Base-by-base conservation (phyloP, 2,888 invertebrate species). In the Epinotia ramella region DNA sequence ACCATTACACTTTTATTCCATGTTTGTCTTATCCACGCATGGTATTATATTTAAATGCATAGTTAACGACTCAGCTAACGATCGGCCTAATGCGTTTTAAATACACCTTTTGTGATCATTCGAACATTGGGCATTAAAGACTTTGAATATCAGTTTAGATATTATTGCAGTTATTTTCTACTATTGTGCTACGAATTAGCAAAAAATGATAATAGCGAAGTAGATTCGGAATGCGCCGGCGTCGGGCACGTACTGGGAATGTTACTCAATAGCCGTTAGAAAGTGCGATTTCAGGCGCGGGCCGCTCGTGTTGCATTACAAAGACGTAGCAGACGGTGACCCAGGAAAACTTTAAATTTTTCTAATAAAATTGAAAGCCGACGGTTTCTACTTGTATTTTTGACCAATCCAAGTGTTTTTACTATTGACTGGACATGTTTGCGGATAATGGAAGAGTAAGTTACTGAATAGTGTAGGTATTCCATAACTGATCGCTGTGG, bases 181-280 rank as follows among this genome's bases (percentile, higher is more conserved):
- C 73, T 53, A 67, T 77, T 77, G 68, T 77, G 53, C 56, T 77
- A 53, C 66, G 73, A 78, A 79, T 76, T 76, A 77, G 78, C 77
- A 82, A 82, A 86, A 82, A 84, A 82, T 46, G 49, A 64, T 67
- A 46, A 65, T 70, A 78, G 69, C 78, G 80, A 82, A 79, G 79
- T 83, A 80, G 80, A 86, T 81, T 83, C 78, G 81, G 86, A 87
- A 87, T 88, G 85, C 84, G 81, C 80, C 80, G 80, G 79, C 67
- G 80, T 83, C 80, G 80, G 71, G 84, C 84, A 83, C 84, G 79
- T 81, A 82, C 83, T 83, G 81, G 85, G 83, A 85, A 86, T 82
- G 87, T 90, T 91, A 89, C 89, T 84, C 89, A 90, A 90, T 85
- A 86, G 86, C 84, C 83, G 87, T 89, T 88, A 90, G 90, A 90